phyloP scores from a whole-genome alignment of 1,140 invertebrate species.

The Drosophila trapezifrons region DNA sequence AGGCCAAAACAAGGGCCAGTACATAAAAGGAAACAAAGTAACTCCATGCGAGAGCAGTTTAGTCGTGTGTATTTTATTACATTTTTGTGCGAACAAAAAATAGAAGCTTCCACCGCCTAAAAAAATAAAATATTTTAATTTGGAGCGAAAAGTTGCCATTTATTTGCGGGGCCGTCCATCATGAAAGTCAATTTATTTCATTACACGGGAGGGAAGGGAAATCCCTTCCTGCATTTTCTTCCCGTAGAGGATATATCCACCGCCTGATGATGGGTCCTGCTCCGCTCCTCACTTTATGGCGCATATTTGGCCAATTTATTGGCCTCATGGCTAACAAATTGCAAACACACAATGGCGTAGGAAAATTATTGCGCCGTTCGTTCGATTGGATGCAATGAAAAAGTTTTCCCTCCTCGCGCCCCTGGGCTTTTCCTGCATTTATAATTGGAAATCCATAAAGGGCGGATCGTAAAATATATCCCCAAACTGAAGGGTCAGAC shows the following conservation, averaged over 20 bases:
- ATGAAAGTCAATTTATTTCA: constrained; percentile 80
- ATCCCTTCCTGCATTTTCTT: constrained; percentile 5
- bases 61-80: constrained; percentile 59
- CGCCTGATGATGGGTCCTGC: constrained; percentile 19
- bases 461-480: constrained; percentile 36
- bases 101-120: neutral
- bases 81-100: constrained; percentile 31
- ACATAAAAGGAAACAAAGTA: constrained; percentile 26
- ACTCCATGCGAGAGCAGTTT: constrained; percentile 47
- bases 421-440: constrained; percentile 51
- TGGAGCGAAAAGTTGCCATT: constrained; percentile 61
- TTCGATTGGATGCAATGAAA: constrained; percentile 63
- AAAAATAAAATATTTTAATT: constrained; percentile 62
- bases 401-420: constrained; percentile 23
- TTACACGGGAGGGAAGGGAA: constrained; percentile 66
- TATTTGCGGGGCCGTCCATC: constrained; percentile 60
- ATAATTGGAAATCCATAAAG: constrained; percentile 65
- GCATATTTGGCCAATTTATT: constrained; percentile 77
- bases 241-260: constrained; percentile 23
- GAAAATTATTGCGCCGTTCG: constrained; percentile 65
- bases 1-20: constrained; percentile 57
- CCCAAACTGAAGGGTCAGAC: constrained; percentile 15
- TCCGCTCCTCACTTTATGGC: constrained; percentile 57
- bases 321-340: constrained; percentile 74
- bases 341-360: constrained; percentile 71